These are phyloP conservation scores for Kryptolebias marmoratus DNA, from an alignment of 2,113 vertebrate species.

Conservation along the genomic window DNA sequence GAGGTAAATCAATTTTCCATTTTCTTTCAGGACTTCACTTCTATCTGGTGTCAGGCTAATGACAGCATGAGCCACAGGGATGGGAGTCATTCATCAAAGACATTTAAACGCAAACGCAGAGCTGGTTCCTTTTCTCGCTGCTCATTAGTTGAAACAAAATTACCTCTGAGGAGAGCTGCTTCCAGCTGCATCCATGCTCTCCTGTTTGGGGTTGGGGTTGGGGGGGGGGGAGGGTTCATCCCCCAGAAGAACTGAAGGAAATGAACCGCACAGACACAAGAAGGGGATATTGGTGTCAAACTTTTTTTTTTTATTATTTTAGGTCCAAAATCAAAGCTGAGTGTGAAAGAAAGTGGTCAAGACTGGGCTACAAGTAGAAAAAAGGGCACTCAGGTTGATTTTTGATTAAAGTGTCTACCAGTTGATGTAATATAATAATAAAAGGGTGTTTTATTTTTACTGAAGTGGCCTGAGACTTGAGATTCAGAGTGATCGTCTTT, in stretches of 20 bases:
- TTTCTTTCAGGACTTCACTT: constrained; percentile 77
- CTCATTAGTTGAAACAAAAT: constrained; percentile 80
- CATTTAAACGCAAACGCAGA: constrained; percentile 64
- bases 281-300: background rate
- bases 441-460: background rate
- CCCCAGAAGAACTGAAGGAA: constrained; percentile 12
- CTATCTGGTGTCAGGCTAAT: constrained; percentile 78
- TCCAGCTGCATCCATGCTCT: constrained; percentile 39
- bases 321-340: constrained; percentile 6
- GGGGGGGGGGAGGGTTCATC: background rate
- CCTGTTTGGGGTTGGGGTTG: constrained; percentile 13
- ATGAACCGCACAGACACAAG: constrained; percentile 27
- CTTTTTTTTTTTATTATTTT: constrained; percentile 6
- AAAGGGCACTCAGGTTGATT: too few species aligned
- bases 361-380: too few species aligned
- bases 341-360: background rate
- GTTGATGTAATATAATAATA: background rate
- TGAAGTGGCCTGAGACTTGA: too few species aligned
- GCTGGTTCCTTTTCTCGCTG: constrained; percentile 48
- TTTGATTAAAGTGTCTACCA: too few species aligned
- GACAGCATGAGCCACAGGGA: constrained; percentile 70
- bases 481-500: background rate
- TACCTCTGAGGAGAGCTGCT: constrained; percentile 67
- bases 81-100: constrained; percentile 80
- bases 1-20: constrained; percentile 82